Evolutionary conservation across 2,888 invertebrate genomes (phyloP).

Genomic region (Hymenopus coronatus): DNA sequence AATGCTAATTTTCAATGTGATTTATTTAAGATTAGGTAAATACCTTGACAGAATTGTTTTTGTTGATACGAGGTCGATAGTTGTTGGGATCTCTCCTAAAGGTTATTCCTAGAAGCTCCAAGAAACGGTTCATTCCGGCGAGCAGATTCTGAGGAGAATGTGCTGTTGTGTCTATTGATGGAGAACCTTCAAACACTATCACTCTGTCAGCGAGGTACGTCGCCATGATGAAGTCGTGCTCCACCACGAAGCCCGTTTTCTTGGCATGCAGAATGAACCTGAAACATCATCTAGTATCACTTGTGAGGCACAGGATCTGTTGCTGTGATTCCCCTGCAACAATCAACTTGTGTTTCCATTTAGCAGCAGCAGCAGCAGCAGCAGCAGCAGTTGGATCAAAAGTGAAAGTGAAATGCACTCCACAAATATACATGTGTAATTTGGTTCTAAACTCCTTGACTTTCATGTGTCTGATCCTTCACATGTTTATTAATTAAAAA

Average conservation of each 20-base stretch:
- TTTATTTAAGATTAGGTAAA: too few species aligned
- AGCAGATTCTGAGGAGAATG: conserved; percentile 89
- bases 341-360: too few species aligned
- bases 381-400: too few species aligned
- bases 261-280: conserved; percentile 95
- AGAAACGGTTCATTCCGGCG: conserved; percentile 97
- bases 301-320: too few species aligned
- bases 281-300: too few species aligned
- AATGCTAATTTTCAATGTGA: conserved; percentile 12
- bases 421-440: too few species aligned
- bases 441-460: too few species aligned
- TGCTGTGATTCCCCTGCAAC: too few species aligned
- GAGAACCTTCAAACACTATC: conserved; percentile 95
- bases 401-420: too few species aligned
- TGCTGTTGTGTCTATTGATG: conserved; percentile 85
- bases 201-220: conserved; percentile 98
- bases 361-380: too few species aligned
- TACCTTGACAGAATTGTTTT: conserved; percentile 92
- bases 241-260: conserved; percentile 98
- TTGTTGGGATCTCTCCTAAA: conserved; percentile 99
- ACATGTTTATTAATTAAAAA: too few species aligned
- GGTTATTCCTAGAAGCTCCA: conserved; percentile 93
- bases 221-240: conserved; percentile 99
- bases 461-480: too few species aligned
- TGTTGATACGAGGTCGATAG: conserved; percentile 97